Conservation (phyloP, 2,113 vertebrate species). For the Tychaedon coryphoeus region DNA sequence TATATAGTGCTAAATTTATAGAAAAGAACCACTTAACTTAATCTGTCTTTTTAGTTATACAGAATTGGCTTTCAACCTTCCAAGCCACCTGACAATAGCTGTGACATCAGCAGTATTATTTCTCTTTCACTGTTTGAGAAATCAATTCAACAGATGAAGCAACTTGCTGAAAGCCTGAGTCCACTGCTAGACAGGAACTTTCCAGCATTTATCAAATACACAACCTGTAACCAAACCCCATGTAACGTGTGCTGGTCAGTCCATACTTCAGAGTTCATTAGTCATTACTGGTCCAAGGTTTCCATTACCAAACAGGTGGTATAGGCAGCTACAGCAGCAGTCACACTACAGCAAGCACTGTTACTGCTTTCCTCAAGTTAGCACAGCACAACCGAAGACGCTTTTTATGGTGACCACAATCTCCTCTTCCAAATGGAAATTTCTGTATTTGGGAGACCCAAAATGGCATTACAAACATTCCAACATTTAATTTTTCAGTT, state of each 20-base stretch:
- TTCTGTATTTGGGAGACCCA: neutral
- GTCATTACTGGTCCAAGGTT: neutral
- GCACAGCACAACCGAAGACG: neutral
- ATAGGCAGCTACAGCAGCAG: neutral
- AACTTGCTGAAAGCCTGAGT: neutral
- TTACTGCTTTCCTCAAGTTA: neutral
- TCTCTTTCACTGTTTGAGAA: neutral
- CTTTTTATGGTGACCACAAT: neutral
- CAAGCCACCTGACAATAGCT: neutral
- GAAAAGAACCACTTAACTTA: neutral
- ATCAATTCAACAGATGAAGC: neutral
- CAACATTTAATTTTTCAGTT: neutral
- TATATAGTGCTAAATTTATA: neutral
- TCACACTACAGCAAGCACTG: accelerated
- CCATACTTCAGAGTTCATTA: neutral
- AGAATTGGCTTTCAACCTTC: neutral
- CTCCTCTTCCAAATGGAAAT: neutral
- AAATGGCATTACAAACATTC: neutral
- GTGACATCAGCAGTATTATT: neutral
- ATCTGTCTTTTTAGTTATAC: neutral
- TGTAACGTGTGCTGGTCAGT: accelerated
- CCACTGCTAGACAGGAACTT: neutral
- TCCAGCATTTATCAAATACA: neutral
- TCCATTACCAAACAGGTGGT: neutral
- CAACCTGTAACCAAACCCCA: neutral